Evolutionary conservation across 2,797 vertebrate species (phyloP).

Genomic region (Holocentrus rufus): DNA sequence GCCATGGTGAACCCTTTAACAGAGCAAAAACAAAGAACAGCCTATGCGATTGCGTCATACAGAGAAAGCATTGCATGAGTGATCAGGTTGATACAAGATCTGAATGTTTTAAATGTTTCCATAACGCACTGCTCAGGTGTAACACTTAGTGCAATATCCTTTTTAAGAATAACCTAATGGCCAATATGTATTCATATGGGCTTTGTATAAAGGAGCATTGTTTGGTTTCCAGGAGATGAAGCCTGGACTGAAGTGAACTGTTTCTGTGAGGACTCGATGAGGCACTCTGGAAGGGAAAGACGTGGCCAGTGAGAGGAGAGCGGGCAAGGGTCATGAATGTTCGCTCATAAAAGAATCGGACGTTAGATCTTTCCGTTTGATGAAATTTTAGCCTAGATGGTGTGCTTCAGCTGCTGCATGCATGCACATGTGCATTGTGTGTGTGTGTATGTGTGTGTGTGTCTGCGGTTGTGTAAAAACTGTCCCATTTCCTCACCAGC

Average conservation of each 20-base stretch:
- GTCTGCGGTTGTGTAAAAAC: not conserved
- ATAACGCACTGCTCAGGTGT: not conserved
- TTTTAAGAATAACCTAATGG: not conserved
- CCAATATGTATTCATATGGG: not conserved
- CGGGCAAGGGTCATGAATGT: too few species aligned
- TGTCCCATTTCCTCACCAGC: not conserved
- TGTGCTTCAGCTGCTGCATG: not conserved
- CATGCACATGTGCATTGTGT: not conserved
- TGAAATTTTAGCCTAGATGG: not conserved
- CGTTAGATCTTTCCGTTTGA: not conserved
- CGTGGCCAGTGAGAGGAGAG: not conserved
- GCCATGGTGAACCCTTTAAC: too few species aligned
- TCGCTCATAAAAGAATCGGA: not conserved
- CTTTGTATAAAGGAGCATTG: slow-evolving; percentile 14
- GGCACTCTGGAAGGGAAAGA: not conserved
- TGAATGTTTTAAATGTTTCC: not conserved
- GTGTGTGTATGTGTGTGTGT: too few species aligned
- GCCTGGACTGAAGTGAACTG: slow-evolving; percentile 7
- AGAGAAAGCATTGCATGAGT: too few species aligned
- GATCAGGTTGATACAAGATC: too few species aligned
- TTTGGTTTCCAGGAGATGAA: slow-evolving; percentile 11
- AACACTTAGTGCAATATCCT: not conserved
- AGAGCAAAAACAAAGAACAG: too few species aligned
- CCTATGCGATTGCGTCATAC: too few species aligned
- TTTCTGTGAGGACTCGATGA: slow-evolving; percentile 6